Evolutionary conservation across 2,113 vertebrate genomes (phyloP).

Genomic region (Speoplatyrhinus poulsoni): DNA sequence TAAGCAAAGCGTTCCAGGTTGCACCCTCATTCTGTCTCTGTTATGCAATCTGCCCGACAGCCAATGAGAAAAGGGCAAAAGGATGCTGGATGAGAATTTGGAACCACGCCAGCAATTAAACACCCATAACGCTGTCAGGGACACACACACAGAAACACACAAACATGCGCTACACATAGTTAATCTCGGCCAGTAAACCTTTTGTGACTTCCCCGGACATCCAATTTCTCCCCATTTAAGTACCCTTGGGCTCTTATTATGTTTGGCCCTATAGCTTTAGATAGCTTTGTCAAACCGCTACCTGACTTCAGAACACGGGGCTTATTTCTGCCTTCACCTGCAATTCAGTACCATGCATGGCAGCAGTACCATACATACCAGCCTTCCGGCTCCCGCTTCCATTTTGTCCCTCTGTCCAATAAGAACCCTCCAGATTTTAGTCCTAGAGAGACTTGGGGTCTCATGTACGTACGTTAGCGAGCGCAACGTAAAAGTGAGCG

Average conservation of each 20-base stretch:
- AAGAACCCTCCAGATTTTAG: not conserved
- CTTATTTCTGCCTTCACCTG: not conserved
- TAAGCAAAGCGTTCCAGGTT: slow-evolving; percentile 7
- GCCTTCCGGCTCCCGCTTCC: not conserved
- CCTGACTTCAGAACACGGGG: not conserved
- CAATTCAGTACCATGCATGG: not conserved
- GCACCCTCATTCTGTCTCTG: slow-evolving; percentile 21
- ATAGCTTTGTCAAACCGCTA: not conserved
- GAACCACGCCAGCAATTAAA: slow-evolving; percentile 27
- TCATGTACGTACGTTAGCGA: too few species aligned
- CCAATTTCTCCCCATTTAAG: not conserved
- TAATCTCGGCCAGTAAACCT: not conserved
- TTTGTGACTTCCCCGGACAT: not conserved
- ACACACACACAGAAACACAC: slow-evolving; percentile 7
- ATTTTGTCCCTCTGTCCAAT: not conserved
- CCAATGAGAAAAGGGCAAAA: slow-evolving; percentile 15
- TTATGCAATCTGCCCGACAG: slow-evolving; percentile 22
- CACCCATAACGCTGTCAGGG: not conserved
- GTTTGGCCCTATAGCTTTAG: not conserved
- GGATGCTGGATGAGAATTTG: slow-evolving; percentile 18
- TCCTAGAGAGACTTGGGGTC: not conserved
- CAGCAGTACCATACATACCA: not conserved
- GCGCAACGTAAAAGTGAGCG: too few species aligned
- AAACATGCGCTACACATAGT: not conserved
- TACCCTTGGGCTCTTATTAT: slow-evolving; percentile 7